phyloP scores from a whole-genome alignment of 2,113 vertebrate species.

The Cololabis saira region DNA sequence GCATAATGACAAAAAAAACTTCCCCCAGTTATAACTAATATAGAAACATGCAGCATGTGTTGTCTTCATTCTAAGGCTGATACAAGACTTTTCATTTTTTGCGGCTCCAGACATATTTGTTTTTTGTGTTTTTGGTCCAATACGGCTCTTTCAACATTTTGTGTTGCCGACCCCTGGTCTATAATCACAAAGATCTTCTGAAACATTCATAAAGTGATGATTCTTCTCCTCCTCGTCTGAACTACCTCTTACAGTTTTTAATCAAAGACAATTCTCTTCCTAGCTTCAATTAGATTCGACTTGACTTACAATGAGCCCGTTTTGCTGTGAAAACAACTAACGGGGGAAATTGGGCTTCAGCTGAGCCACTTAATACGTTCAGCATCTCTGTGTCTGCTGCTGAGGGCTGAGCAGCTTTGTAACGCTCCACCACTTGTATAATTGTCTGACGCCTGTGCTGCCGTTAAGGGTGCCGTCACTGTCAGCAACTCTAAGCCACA shows the following conservation, averaged over 20 bases:
- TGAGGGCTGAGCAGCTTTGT: slow-evolving; percentile 14
- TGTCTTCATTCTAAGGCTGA: no score
- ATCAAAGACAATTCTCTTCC: slow-evolving; percentile 15
- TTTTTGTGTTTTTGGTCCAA: no score
- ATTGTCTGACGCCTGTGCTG: slow-evolving; percentile 37
- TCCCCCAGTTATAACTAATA: no score
- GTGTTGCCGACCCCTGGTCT: no score
- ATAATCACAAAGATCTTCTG: not conserved
- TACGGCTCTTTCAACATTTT: no score
- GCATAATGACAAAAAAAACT: no score
- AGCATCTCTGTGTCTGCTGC: slow-evolving; percentile 12
- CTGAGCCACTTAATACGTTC: slow-evolving; percentile 32
- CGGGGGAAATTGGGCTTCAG: slow-evolving; percentile 31
- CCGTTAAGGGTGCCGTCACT: slow-evolving; percentile 23
- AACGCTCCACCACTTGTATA: slow-evolving; percentile 30
- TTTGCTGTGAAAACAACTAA: slow-evolving; percentile 50
- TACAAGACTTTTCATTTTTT: no score
- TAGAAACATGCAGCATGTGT: no score
- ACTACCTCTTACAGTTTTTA: slow-evolving; percentile 13
- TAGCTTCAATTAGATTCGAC: slow-evolving; percentile 50
- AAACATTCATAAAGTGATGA: not conserved
- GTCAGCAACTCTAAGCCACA: slow-evolving; percentile 16
- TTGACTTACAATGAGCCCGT: slow-evolving; percentile 46
- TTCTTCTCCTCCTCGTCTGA: slow-evolving; percentile 11
- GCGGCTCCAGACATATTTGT: no score